Evolutionary conservation across 2,888 invertebrate species (phyloP).

Genomic region (Barypeithes pellucidus): DNA sequence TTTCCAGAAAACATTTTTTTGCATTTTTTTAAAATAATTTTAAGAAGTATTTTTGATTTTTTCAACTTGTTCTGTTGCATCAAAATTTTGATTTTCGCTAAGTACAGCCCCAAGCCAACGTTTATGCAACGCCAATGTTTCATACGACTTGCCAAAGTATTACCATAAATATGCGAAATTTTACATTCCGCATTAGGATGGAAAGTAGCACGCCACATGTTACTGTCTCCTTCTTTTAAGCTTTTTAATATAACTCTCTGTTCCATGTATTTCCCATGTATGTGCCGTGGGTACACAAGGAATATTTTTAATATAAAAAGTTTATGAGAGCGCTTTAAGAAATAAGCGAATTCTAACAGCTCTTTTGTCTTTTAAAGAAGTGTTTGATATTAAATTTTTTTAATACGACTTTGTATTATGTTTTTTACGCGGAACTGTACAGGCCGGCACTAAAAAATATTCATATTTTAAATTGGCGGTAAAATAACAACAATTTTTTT

Average conservation of each 20-base stretch:
- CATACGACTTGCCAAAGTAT: slow-evolving; percentile 2
- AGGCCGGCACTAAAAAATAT: too few species aligned
- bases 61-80: too few species aligned
- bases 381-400: not conserved
- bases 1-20: too few species aligned
- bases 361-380: not conserved
- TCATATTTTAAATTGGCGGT: too few species aligned
- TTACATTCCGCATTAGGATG: slow-evolving; percentile 60
- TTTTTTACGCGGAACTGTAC: too few species aligned
- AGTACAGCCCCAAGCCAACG: too few species aligned
- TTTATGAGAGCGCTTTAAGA: not conserved
- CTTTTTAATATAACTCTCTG: slow-evolving; percentile 52
- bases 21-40: too few species aligned
- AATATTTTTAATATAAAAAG: slow-evolving; percentile 29
- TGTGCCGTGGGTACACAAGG: slow-evolving; percentile 16
- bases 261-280: slow-evolving; percentile 25
- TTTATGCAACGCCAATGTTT: not conserved
- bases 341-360: slow-evolving; percentile 8
- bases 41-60: too few species aligned
- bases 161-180: slow-evolving; percentile 39
- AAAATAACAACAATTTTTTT: too few species aligned
- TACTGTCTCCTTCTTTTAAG: slow-evolving; percentile 54
- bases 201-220: slow-evolving; percentile 60
- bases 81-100: too few species aligned
- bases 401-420: too few species aligned